Evolutionary conservation across 2,888 invertebrate genomes (phyloP).

Genomic region (Ichneumoninae sp.): DNA sequence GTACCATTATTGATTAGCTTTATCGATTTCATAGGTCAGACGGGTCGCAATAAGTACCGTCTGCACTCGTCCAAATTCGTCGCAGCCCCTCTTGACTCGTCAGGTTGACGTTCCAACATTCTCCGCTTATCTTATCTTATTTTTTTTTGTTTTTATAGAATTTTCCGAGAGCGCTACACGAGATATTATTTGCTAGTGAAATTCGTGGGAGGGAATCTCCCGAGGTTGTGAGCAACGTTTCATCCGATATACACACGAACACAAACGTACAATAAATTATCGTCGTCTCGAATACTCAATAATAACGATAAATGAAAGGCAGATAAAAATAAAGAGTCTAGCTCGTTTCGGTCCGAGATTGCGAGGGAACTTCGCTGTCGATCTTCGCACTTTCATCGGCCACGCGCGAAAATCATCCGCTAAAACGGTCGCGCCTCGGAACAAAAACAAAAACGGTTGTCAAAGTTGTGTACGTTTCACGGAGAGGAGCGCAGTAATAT

Average conservation of each 20-base stretch:
- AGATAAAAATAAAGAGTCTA: conserved; percentile 19
- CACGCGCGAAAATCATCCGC: conserved; percentile 7
- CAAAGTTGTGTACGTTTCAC: background rate
- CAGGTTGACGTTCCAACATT: background rate
- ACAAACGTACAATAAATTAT: background rate
- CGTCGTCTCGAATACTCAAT: background rate
- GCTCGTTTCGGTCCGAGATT: background rate
- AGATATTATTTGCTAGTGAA: conserved; percentile 5
- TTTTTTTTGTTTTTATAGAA: conserved; percentile 27
- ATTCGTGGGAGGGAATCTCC: background rate
- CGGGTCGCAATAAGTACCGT: conserved; percentile 39
- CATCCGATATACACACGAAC: background rate
- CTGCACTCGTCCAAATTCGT: conserved; percentile 22
- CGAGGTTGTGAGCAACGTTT: conserved; percentile 16
- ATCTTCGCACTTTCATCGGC: background rate
- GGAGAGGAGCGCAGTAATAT: background rate
- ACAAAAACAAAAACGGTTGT: conserved; percentile 1
- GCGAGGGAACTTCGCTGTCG: background rate
- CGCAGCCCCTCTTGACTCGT: background rate
- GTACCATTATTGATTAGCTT: conserved; percentile 43
- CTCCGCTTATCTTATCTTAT: conserved; percentile 51
- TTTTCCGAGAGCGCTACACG: conserved; percentile 2
- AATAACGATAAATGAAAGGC: conserved; percentile 31
- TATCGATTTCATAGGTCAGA: conserved; percentile 61
- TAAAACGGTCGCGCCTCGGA: conserved; percentile 2